Evolutionary conservation across 2,888 invertebrate species (phyloP).

Genomic region (Synergus gifuensis): DNA sequence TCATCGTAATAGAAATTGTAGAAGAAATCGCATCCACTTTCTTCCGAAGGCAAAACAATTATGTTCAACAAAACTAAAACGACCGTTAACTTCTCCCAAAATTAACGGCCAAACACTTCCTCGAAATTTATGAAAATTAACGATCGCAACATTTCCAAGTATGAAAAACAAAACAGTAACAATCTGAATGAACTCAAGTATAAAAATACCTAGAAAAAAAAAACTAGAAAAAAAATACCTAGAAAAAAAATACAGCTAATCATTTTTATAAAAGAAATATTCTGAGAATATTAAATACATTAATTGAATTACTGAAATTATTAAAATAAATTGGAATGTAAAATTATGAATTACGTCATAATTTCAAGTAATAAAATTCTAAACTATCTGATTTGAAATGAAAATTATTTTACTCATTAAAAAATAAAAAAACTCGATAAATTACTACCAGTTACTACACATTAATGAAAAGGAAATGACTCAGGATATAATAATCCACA

Average conservation of each 20-base stretch:
- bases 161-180: not conserved
- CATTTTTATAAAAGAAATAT: too few relatives aligned
- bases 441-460: not conserved
- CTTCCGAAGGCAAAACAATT: not conserved
- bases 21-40: not conserved
- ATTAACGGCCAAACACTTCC: not conserved
- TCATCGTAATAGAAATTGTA: slow-evolving; percentile 2
- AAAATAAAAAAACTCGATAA: not conserved
- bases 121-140: not conserved
- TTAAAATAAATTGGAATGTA: not conserved
- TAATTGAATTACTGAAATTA: not conserved
- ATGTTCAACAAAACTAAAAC: not conserved
- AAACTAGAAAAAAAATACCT: too few relatives aligned
- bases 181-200: not conserved
- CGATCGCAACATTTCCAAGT: not conserved
- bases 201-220: too few relatives aligned
- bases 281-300: not conserved
- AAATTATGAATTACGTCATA: not conserved
- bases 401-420: not conserved
- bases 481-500: slow-evolving; percentile 23
- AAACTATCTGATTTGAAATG: too few relatives aligned
- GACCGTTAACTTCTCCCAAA: not conserved
- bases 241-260: too few relatives aligned
- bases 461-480: slow-evolving; percentile 32
- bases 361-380: too few relatives aligned